Evolutionary conservation across 2,888 invertebrate genomes (phyloP).

Genomic region (Diplolepis rosae): DNA sequence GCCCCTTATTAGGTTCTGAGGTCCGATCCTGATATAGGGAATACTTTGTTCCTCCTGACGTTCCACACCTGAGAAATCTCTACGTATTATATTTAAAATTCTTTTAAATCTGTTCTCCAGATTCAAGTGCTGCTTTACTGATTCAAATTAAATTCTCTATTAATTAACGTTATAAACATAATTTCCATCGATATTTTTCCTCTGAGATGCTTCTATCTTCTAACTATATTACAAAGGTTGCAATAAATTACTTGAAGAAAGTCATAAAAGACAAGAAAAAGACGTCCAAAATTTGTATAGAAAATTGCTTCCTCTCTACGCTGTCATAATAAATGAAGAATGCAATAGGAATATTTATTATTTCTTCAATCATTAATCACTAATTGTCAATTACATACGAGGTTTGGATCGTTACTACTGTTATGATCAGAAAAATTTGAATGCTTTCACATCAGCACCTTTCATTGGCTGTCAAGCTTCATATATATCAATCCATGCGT

Average conservation of each 20-base stretch:
- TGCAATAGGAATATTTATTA: neutral
- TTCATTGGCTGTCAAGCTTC: slow-evolving; percentile 12
- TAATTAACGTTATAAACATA: too few species aligned
- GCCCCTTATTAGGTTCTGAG: slow-evolving; percentile 51
- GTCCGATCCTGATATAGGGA: neutral
- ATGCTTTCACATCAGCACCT: slow-evolving; percentile 14
- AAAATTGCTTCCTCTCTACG: neutral
- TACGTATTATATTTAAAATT: too few species aligned
- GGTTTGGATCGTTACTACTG: neutral
- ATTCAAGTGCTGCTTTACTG: too few species aligned
- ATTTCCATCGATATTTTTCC: too few species aligned
- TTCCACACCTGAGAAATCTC: neutral
- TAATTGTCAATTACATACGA: slow-evolving; percentile 13
- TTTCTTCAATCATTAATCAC: slow-evolving; percentile 3
- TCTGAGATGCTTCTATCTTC: too few species aligned
- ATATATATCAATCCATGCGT: slow-evolving; percentile 15
- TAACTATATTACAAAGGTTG: neutral
- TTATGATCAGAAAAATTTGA: slow-evolving; percentile 1
- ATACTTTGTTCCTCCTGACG: slow-evolving; percentile 10
- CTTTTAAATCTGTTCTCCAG: too few species aligned
- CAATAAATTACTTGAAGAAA: neutral
- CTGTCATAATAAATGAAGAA: slow-evolving; percentile 10
- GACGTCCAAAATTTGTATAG: neutral
- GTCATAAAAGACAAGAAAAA: neutral
- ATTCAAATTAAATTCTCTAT: too few species aligned